phyloP scores from a whole-genome alignment of 2,797 vertebrate genomes.

The Anas capensis region DNA sequence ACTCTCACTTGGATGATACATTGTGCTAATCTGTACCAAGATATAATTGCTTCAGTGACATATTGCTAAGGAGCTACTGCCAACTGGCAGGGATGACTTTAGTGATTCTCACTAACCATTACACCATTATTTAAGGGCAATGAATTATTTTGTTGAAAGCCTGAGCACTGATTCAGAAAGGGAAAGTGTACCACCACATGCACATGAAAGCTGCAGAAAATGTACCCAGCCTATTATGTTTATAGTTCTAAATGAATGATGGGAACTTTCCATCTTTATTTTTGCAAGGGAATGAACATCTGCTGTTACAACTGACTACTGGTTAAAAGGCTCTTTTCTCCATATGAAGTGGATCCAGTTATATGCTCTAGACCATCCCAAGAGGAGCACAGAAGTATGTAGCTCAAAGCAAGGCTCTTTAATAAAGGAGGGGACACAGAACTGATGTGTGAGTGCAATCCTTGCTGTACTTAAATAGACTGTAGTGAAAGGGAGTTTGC shows the following conservation, averaged over 20 bases:
- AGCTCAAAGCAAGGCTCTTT: conserved; percentile 14
- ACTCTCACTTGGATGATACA: conserved; percentile 55
- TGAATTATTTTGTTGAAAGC: conserved; percentile 56
- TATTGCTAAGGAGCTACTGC: conserved; percentile 60
- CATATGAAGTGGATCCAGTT: conserved; percentile 24
- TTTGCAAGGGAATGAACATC: background rate
- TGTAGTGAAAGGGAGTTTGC: background rate
- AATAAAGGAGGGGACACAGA: background rate
- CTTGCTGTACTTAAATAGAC: background rate
- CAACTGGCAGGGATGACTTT: conserved; percentile 68
- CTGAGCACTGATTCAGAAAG: conserved; percentile 35
- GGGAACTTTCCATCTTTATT: conserved; percentile 33
- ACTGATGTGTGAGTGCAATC: background rate
- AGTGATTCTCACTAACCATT: conserved; percentile 51
- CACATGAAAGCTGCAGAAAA: background rate
- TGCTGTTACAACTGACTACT: conserved; percentile 22
- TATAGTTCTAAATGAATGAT: conserved; percentile 26
- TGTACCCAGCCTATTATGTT: background rate
- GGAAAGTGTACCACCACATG: background rate
- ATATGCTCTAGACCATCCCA: background rate
- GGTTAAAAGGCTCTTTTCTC: conserved; percentile 27
- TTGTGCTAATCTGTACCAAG: conserved; percentile 13
- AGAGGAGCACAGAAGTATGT: conserved; percentile 3
- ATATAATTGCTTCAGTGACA: conserved; percentile 41
- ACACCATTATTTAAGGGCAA: conserved; percentile 66